phyloP scores from a whole-genome alignment of 2,888 invertebrate genomes.

The Theristus sp. region DNA sequence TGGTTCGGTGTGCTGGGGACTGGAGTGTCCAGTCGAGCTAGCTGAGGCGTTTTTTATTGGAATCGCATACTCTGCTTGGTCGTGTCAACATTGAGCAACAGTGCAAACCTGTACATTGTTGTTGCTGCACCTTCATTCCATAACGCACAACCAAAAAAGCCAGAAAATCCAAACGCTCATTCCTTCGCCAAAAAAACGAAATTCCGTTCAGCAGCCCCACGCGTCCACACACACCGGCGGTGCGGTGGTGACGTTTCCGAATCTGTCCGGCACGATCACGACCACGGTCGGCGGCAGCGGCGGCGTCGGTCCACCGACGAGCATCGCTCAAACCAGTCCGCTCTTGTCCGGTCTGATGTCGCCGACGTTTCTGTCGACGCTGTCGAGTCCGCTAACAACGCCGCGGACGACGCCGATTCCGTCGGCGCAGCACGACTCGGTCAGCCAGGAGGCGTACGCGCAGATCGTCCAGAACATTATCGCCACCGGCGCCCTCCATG shows the following conservation, averaged over 20 bases:
- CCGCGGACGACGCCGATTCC: slow-evolving; percentile 46
- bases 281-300: neutral
- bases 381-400: slow-evolving; percentile 50
- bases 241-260: neutral
- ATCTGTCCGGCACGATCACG: neutral
- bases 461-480: slow-evolving; percentile 4
- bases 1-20: no score
- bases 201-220: no score
- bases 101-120: no score
- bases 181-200: no score
- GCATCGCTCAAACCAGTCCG: neutral
- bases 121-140: no score
- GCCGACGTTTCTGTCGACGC: slow-evolving; percentile 59
- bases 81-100: no score
- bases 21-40: no score
- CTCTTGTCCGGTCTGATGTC: slow-evolving; percentile 45
- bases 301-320: neutral
- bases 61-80: no score
- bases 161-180: no score
- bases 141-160: no score
- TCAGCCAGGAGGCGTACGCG: slow-evolving; percentile 6
- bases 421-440: neutral
- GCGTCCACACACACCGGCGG: neutral
- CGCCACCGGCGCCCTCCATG: neutral
- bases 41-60: no score